phyloP scores from a whole-genome alignment of 1,140 invertebrate genomes.

The Tribolium castaneum region DNA sequence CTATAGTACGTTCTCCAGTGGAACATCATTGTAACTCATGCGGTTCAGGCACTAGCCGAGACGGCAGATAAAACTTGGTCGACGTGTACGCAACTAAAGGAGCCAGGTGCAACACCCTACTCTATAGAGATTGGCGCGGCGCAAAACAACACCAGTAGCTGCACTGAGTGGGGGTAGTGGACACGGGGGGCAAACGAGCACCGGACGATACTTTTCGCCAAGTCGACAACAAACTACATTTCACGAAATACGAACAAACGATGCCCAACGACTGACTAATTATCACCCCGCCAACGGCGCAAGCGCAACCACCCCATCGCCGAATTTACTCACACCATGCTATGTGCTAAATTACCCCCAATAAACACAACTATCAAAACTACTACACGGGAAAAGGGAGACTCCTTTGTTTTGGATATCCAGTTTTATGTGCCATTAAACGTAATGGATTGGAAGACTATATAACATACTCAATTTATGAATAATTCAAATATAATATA shows the following conservation, averaged over 20 bases:
- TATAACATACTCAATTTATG: neutral
- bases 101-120: conserved; percentile 42
- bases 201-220: neutral
- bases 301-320: neutral
- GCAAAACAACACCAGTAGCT: conserved; percentile 10
- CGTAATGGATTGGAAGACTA: neutral
- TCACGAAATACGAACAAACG: neutral
- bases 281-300: neutral
- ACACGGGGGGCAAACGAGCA: neutral
- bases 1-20: conserved; percentile 35
- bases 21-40: conserved; percentile 26
- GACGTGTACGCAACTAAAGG: conserved; percentile 38
- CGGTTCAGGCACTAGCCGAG: conserved; percentile 15
- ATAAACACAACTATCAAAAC: neutral
- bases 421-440: neutral
- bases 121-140: conserved; percentile 37
- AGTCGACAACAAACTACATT: conserved; percentile 5
- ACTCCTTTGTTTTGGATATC: neutral
- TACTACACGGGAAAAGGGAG: neutral
- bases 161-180: neutral
- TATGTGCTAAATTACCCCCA: neutral
- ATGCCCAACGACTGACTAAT: neutral
- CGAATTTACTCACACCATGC: neutral
- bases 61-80: conserved; percentile 32
- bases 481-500: neutral